Conservation (phyloP, 2,113 vertebrate species). For the Cyrtonyx montezumae region DNA sequence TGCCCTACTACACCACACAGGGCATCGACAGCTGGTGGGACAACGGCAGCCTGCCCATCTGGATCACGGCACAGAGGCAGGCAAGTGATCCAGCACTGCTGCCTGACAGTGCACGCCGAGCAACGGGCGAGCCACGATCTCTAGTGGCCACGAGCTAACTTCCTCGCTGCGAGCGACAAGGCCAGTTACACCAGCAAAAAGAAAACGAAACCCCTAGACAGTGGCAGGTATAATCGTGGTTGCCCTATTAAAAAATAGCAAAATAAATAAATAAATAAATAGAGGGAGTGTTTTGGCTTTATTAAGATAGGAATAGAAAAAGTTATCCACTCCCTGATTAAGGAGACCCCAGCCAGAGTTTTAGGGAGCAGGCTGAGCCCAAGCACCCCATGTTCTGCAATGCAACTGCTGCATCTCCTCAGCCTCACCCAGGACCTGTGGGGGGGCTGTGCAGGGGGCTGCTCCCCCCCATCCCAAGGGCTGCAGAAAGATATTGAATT, state of each 20-base stretch:
- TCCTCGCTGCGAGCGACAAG: not conserved
- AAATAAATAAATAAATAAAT: not conserved
- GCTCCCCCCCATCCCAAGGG: not conserved
- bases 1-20: conserved; percentile 84
- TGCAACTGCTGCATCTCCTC: not conserved
- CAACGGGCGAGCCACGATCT: not conserved
- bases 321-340: not conserved
- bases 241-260: conserved; percentile 36
- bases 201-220: not conserved
- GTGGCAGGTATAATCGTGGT: conserved; percentile 35
- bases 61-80: conserved; percentile 94
- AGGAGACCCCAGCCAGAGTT: not conserved
- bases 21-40: conserved; percentile 87
- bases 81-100: conserved; percentile 40
- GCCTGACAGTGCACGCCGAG: not conserved
- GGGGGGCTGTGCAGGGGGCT: rapidly evolving
- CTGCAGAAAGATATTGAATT: not conserved
- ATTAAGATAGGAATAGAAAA: conserved; percentile 29
- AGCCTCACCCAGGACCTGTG: not conserved
- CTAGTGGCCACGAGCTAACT: not conserved
- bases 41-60: conserved; percentile 90
- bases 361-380: not conserved
- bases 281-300: conserved; percentile 5
- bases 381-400: rapidly evolving
- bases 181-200: conserved; percentile 17